Evolutionary conservation across 2,113 vertebrate species (phyloP), one percentile per base, ranked within the genome.

Genomic region (Kryptolebias marmoratus): DNA sequence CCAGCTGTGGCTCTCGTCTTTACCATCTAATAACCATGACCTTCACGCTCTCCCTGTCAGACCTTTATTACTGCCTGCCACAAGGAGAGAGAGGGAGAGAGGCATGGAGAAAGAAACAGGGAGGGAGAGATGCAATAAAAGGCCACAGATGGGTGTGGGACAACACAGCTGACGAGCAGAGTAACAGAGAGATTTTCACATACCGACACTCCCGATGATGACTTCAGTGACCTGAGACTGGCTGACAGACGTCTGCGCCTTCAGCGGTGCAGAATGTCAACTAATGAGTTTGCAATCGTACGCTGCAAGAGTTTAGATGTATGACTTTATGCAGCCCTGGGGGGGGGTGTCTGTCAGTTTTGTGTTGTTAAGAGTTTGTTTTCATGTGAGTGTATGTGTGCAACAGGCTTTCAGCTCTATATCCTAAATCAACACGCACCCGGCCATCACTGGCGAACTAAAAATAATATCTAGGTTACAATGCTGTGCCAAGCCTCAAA

Each of bases 381-480:
- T 2, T 27, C 15, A 5, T 31, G 30, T 57, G 31, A 47, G 42
- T 60, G 71, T 47, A 47, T 28, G 56, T 32, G 45, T 30, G 58
- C 3, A 31, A 57, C 50, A 82, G 72, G 71, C 80, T 70, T 72
- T 74, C 81, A 82, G 71, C 58, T 86, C 85, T 50, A 85, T 81
- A 85, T 90, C 81, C 81, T 80, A 82, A 89, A 80, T 81, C 87
- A 87, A 88, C 87, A 89, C 69, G 45, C 71, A 67, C 78, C 47
- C 80, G 70, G 81, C 87, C 76, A 60, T 79, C 14, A 65, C 89
- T 81, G 85, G 81, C 71, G 2, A 75, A 81, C 90, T 93, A 92
- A 93, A 93, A 93, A 92, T 92, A 91, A 91, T 89, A 93, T 90
- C 80, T 92, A 84, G 91, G 90, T 90, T 91, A 90, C 82, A 80